These are phyloP conservation scores for Meandrusa payeni DNA, from an alignment of 2,888 invertebrate genomes.

Conservation along the genomic window DNA sequence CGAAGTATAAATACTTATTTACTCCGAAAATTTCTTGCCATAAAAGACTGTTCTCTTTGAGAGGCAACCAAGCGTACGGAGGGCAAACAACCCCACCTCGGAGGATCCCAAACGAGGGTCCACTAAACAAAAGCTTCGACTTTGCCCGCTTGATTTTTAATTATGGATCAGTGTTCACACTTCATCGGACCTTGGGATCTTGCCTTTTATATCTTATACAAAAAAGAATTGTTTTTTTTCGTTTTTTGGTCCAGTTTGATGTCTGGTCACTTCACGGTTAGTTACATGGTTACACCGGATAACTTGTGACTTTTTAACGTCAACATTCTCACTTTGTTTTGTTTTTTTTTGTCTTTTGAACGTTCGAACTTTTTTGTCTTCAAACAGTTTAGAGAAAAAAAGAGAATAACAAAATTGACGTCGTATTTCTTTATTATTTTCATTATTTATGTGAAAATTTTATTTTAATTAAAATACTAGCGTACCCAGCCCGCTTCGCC, in stretches of 20 bases:
- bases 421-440: too few relatives aligned
- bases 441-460: too few relatives aligned
- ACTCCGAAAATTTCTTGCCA: constrained; percentile 38
- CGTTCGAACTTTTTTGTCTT: too few relatives aligned
- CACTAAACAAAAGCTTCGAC: constrained; percentile 48
- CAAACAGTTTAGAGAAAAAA: too few relatives aligned
- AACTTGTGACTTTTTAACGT: constrained; percentile 58
- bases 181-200: constrained; percentile 66
- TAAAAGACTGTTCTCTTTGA: constrained; percentile 55
- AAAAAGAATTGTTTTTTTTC: constrained; percentile 63
- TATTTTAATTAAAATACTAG: not conserved
- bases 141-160: constrained; percentile 70
- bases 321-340: constrained; percentile 17
- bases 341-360: too few relatives aligned
- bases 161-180: constrained; percentile 69
- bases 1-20: constrained; percentile 30
- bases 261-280: constrained; percentile 65
- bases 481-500: too few relatives aligned
- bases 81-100: constrained; percentile 50
- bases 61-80: constrained; percentile 51
- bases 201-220: constrained; percentile 68
- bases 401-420: too few relatives aligned
- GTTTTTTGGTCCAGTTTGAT: constrained; percentile 51
- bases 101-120: constrained; percentile 41
- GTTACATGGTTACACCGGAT: constrained; percentile 68